Conservation (phyloP, 1,140 invertebrate genomes). For the Scaptomyza montana region DNA sequence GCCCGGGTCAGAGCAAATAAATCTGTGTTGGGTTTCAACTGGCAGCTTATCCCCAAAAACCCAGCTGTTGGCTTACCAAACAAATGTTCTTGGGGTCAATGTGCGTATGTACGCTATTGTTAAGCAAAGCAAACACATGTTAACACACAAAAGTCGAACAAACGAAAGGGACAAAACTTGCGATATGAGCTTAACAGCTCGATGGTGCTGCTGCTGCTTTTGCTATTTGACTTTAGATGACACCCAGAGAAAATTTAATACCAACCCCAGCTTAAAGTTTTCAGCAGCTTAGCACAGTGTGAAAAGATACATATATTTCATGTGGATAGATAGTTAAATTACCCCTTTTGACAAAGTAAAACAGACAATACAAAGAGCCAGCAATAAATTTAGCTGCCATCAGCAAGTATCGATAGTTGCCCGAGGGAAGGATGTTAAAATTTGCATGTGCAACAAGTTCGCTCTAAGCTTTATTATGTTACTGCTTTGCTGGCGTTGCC, state of each 20-base stretch:
- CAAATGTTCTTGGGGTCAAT: conserved; percentile 68
- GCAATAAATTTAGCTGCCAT: conserved; percentile 44
- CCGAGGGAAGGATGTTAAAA: neutral
- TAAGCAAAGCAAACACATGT: conserved; percentile 62
- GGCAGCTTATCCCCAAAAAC: conserved; percentile 7
- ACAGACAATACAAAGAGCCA: conserved; percentile 16
- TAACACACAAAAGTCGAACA: conserved; percentile 51
- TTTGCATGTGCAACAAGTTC: conserved; percentile 56
- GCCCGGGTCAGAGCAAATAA: conserved; percentile 61
- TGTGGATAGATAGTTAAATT: neutral
- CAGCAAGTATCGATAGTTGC: conserved; percentile 4
- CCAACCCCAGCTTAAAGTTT: conserved; percentile 42
- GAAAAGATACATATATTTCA: neutral
- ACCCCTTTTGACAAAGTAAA: conserved; percentile 7
- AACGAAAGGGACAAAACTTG: conserved; percentile 60
- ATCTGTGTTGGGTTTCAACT: conserved; percentile 60
- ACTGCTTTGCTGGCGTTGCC: conserved; percentile 21
- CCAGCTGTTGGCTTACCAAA: conserved; percentile 54
- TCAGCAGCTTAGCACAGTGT: conserved; percentile 18
- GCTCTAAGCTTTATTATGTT: conserved; percentile 34
- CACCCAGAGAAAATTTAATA: conserved; percentile 47
- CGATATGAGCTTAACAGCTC: conserved; percentile 69
- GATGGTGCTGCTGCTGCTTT: conserved; percentile 20
- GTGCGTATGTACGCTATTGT: conserved; percentile 16
- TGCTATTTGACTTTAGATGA: conserved; percentile 60